Evolutionary conservation across 2,888 invertebrate genomes (phyloP).

Genomic region (Drosophila cracens): DNA sequence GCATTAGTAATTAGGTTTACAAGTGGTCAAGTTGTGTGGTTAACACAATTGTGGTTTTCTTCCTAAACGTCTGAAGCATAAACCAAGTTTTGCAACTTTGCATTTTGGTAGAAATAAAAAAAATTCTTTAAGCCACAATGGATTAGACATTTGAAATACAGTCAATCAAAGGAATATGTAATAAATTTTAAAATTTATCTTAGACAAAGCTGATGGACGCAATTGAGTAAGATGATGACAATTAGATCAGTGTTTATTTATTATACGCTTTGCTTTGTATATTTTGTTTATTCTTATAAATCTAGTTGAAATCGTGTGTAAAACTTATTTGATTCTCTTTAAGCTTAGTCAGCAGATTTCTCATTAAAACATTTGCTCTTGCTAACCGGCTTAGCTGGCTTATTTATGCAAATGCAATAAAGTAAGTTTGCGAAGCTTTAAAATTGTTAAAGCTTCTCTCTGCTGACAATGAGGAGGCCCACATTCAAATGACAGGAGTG

Average conservation of each 20-base stretch:
- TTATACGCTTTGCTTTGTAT: background rate
- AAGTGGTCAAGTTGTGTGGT: constrained; percentile 53
- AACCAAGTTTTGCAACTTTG: background rate
- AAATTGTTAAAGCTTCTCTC: constrained; percentile 2
- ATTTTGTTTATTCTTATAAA: background rate
- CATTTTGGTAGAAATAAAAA: background rate
- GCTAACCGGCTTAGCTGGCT: background rate
- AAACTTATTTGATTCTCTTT: background rate
- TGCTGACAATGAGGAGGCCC: constrained; percentile 3
- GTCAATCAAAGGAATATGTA: no score
- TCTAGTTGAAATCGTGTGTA: background rate
- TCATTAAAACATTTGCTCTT: constrained; percentile 3
- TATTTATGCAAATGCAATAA: constrained; percentile 7
- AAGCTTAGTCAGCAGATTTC: background rate
- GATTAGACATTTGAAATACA: background rate
- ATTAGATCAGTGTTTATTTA: background rate
- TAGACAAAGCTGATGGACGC: background rate
- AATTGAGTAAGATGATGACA: background rate
- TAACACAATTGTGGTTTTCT: constrained; percentile 22
- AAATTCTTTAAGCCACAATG: background rate
- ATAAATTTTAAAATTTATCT: background rate
- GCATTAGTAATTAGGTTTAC: constrained; percentile 49
- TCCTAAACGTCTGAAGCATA: background rate
- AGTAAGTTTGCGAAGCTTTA: background rate
- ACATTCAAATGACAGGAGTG: no score